Evolutionary conservation across 2,797 vertebrate species (phyloP), one percentile per base, ranked within the genome.

Genomic region (Pseudochromis fuscus): DNA sequence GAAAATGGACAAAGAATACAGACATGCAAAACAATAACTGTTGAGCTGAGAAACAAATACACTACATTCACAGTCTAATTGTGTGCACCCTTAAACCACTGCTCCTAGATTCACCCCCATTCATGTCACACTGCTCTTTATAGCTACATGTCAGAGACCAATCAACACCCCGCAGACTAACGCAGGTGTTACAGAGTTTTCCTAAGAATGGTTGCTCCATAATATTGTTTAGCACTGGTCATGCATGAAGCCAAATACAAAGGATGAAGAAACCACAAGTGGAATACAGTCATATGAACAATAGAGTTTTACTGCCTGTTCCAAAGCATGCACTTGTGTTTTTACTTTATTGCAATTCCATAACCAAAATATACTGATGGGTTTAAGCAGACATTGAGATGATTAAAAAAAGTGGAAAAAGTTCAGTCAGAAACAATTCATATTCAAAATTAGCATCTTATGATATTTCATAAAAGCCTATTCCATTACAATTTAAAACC

Each of bases 311-410:
- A 91, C 81, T 77, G 87, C 35, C 28, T 16, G 7, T 75, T 88
- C 69, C 80, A 79, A 84, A 88, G 86, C 80, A 84, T 88, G 62
- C 71, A 46, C 75, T 80, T 53, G 61, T 84, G 50, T 72, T 76
- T 78, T 72, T 28, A 66, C 58, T 82, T 91, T 90, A 88, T 89
- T 90, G 87, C 33, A 84, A 82, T 92, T 90, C 87, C 83, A 84
- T 87, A 80, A 86, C 81, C 80, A 84, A 81, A 88, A 88, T 82
- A 88, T 77, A 82, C 62, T 55, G 27, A 59, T 75, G 77, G 64
- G 64, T 84, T 89, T 80, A 35, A 77, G 60, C 80, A 89, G 83
- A 84, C 79, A 69, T 21, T 13, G 33, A 68, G n/a, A 67, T 82
- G 79, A 78, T n/a, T 45, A 56, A 78, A 82, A 72, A 57, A 72